Evolutionary conservation across 2,888 invertebrate species (phyloP), one percentile per base, ranked within the genome.

Genomic region (Celastrina argiolus): DNA sequence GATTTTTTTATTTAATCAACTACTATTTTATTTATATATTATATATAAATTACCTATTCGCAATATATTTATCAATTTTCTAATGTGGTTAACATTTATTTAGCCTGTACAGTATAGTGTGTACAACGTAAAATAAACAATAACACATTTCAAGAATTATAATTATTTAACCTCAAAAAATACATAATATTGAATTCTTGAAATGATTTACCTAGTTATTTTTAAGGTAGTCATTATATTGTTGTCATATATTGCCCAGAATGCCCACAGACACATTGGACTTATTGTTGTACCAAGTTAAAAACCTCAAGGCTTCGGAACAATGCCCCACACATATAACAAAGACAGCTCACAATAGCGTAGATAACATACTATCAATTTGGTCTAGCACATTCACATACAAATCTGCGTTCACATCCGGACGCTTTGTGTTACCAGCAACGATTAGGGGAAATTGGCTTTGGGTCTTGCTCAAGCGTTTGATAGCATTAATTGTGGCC

Each of bases 331-430:
- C 76, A 74, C 70, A 71, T 71, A 68, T 71, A 73, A 74, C 78
- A 79, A 78, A 79, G 77, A 72, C 59, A 59, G 59, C 74, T 72
- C 74, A 79, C 80, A 81, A 81, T 58, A 41, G 72, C 76, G 70
- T 74, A 84, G 84, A 85, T 85, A 86, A 83, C 80, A 81, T 77
- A 81, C 81, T 86, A 87, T 88, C 84, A 84, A 83, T 86, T 85
- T 81, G 79, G 87, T 84, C 84, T 87, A 88, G 86, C 77, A 83
- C 81, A 84, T 85, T 86, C 86, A 84, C 84, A 83, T 80, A 83
- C 82, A 83, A 88, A 87, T 87, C 87, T 86, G 85, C 81, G 85
- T 79, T 85, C 80, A 83, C 86, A 89, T 91, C 90, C 90, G 87
- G 88, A 90, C 86, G 86, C 87, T 84, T 81, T 72, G 74, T 71